A percentile compares a stretch with the other conserved stretches of the same genome.
phyloP scores from a whole-genome alignment of 1,140 invertebrate species.

The Orius insidiosus region DNA sequence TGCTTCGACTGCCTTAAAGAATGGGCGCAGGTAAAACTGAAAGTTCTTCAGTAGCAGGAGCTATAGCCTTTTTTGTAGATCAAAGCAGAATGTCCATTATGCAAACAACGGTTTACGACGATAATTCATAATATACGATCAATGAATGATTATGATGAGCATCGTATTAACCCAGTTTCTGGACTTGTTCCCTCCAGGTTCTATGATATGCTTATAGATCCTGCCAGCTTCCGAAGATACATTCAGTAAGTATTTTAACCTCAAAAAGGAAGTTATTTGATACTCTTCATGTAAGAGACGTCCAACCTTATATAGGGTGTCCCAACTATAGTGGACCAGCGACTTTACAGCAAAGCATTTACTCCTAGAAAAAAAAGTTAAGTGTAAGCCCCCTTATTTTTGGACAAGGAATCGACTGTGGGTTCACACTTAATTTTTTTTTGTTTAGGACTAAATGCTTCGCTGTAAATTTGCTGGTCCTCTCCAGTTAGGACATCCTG shows the following conservation, averaged over 20 bases:
- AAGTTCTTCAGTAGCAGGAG: not conserved
- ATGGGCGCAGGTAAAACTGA: constrained; percentile 67
- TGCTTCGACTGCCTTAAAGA: constrained; percentile 82
- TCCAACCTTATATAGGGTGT: not conserved
- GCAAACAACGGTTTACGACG: constrained; percentile 76
- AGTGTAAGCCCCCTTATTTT: too few species aligned
- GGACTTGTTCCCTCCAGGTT: not conserved
- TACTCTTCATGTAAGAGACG: too few species aligned
- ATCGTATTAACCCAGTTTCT: constrained; percentile 34
- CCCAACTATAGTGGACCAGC: too few species aligned
- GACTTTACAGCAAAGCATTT: too few species aligned
- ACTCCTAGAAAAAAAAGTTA: too few species aligned
- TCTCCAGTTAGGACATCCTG: not conserved
- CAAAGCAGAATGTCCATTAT: constrained; percentile 84
- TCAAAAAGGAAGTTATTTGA: too few species aligned
- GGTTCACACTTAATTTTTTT: too few species aligned
- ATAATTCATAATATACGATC: constrained; percentile 85
- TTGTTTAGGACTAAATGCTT: too few species aligned
- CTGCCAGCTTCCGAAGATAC: too few species aligned
- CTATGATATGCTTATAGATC: too few species aligned
- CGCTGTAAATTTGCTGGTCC: not conserved
- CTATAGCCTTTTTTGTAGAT: constrained; percentile 30
- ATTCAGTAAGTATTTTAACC: too few species aligned
- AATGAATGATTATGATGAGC: constrained; percentile 73
- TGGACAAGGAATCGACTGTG: too few species aligned